A percentile compares a stretch with the other conserved stretches of the same genome.
Conservation (phyloP, 1,140 invertebrate species). For the Drosophila tristis region DNA sequence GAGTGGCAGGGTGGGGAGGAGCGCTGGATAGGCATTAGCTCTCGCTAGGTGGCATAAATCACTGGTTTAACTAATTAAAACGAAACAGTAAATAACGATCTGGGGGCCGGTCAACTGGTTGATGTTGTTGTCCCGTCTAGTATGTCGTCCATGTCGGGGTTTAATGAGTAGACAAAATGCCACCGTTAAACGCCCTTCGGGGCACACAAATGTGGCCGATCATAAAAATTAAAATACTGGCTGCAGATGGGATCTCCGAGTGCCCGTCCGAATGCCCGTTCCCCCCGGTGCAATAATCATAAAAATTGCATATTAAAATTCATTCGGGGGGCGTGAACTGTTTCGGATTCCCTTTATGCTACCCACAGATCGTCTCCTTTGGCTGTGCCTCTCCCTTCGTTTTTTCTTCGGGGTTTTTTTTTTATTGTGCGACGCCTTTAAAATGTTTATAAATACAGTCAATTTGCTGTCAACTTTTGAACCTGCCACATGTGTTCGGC, state of each 20-base stretch:
- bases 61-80: constrained; percentile 73
- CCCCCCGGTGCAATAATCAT: constrained; percentile 61
- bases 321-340: constrained; percentile 58
- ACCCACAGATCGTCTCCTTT: neutral
- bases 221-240: constrained; percentile 36
- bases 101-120: constrained; percentile 34
- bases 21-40: neutral
- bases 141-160: neutral
- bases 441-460: constrained; percentile 82
- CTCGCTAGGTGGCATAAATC: constrained; percentile 53
- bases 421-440: constrained; percentile 56
- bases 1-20: too few species aligned
- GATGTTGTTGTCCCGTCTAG: too few species aligned
- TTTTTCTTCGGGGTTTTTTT: too few species aligned
- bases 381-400: neutral
- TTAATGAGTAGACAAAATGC: constrained; percentile 65
- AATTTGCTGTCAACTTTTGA: constrained; percentile 82
- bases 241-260: constrained; percentile 13
- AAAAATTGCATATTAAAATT: constrained; percentile 77
- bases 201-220: constrained; percentile 36
- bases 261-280: neutral
- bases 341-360: constrained; percentile 25
- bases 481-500: constrained; percentile 76
- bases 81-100: constrained; percentile 56
- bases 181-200: constrained; percentile 53